Evolutionary conservation across 2,113 vertebrate species (phyloP), one percentile per base, ranked within the genome.

Genomic region (Okapia johnstoni): DNA sequence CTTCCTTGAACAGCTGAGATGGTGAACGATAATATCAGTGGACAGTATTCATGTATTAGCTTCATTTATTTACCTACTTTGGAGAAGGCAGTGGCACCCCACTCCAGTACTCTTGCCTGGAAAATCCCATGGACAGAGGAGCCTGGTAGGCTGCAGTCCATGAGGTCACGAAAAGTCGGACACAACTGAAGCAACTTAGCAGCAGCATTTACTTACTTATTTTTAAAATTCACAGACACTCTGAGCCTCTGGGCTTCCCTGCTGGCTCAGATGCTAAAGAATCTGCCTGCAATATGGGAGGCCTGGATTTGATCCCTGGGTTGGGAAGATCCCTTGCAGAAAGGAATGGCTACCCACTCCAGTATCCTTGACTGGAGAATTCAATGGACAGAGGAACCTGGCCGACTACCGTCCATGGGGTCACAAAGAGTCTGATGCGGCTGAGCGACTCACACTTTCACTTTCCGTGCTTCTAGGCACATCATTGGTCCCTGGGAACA

Each of bases 401-500:
- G n/a, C 66, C 2, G 5, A 23, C 19, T 70, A 13, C n/a, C 6
- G n/a, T 23, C 21, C 19, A 40, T 12, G 10, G 66, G 66, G 10
- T 40, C 1, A 11, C n/a, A 40, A 36, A 66, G 66, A 40, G n/a
- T 70, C 19, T 2, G n/a, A 40, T 23, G 11, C 5, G 0, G 21
- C n/a, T 12, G 10, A 70, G n/a, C 21, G 19, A 70, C 66, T 40
- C 66, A 19, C 61, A 36, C n/a, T 70, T 70, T 40, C 66, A 70
- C n/a, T 23, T 23, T 70, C n/a, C 0, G 15, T 3, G 52, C 63
- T 48, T 23, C 48, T 17, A 2, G 76, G 11, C 21, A 8, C 30
- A 0, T 1, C 0, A 0, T 10, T 0, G 1, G 40, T 11, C n/a
- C 63, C 57, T 26, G 3, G 63, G 7, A 46, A 54, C 16, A 11